Conservation (phyloP, 53 echinoderm and acorn worm genomes). For the Henricia sp. region DNA sequence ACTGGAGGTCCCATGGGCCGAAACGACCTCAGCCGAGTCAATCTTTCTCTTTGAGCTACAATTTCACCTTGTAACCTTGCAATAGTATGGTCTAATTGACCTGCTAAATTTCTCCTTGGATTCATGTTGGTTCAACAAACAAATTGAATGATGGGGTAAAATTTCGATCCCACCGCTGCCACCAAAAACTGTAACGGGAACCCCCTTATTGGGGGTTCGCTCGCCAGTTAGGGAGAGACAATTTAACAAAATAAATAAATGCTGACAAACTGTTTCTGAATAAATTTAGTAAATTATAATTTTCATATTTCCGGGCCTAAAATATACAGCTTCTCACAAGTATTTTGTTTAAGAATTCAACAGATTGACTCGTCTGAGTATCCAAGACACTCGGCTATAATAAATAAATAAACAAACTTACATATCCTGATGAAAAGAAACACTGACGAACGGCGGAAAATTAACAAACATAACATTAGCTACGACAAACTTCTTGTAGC, state of each 20-base stretch:
- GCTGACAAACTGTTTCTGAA: too few species aligned
- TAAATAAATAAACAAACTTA: too few species aligned
- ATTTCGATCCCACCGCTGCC: conserved; percentile 18
- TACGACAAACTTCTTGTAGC: too few species aligned
- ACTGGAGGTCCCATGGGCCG: background rate
- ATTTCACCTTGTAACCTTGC: background rate
- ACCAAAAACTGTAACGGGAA: conserved; percentile 21
- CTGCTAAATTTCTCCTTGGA: background rate
- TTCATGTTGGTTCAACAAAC: conserved; percentile 5
- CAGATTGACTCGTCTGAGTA: too few species aligned
- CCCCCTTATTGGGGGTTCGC: background rate
- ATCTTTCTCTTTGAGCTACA: background rate
- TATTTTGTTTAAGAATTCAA: too few species aligned
- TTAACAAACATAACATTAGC: too few species aligned
- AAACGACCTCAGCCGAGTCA: conserved; percentile 1
- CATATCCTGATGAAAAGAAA: too few species aligned
- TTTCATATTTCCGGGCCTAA: too few species aligned
- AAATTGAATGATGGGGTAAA: background rate
- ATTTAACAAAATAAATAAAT: background rate
- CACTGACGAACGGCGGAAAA: too few species aligned
- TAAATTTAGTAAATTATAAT: too few species aligned
- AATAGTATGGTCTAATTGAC: conserved; percentile 19
- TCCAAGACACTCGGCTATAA: too few species aligned
- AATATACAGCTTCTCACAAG: too few species aligned
- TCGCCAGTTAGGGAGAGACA: background rate